Evolutionary conservation across 2,797 vertebrate genomes (phyloP), one percentile per base, ranked within the genome.

Genomic region (Tinamus major): DNA sequence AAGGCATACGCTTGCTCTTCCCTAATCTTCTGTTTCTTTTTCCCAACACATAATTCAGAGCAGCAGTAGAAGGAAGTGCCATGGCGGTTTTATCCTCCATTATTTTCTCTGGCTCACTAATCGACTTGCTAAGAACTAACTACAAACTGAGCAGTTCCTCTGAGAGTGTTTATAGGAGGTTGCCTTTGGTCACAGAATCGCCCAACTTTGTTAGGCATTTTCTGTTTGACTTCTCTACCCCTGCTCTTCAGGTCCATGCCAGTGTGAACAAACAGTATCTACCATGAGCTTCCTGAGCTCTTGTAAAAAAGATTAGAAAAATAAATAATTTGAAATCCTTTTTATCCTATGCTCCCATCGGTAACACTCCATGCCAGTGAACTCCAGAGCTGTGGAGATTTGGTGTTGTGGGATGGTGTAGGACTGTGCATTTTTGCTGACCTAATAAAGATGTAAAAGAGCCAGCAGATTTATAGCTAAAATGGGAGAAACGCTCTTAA

Each of bases 1-100:
- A 87, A 42, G 37, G 35, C 39, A 79, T 76, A 83, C 82, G 85
- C 87, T 68, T 65, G 79, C 31, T 26, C 6, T 84, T 70, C 95
- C 79, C 42, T 87, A 42, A 86, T 81, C 18, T 74, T 88, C 26
- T 58, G 77, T 85, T 92, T 95, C 51, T 89, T 75, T 86, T 89
- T 44, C 33, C 46, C 70, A 91, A 70, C 31, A 72, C 31, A 48
- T 76, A 68, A 83, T 92, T 87, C 44, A 70, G 76, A 93, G 42
- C 49, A 86, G 77, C 67, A 59, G 70, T 12, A 79, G 53, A 85
- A 75, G 93, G 56, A 85, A 88, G 61, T 68, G 13, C 42, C 48
- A 4, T 88, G 49, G 77, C 79, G 76, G 21, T 56, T 95, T 87
- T 68, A 64, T 79, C 82, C 62, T 85, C 65, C 6, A 5, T 74